Evolutionary conservation across 2,113 vertebrate genomes (phyloP).

Genomic region (Seriola dumerili): DNA sequence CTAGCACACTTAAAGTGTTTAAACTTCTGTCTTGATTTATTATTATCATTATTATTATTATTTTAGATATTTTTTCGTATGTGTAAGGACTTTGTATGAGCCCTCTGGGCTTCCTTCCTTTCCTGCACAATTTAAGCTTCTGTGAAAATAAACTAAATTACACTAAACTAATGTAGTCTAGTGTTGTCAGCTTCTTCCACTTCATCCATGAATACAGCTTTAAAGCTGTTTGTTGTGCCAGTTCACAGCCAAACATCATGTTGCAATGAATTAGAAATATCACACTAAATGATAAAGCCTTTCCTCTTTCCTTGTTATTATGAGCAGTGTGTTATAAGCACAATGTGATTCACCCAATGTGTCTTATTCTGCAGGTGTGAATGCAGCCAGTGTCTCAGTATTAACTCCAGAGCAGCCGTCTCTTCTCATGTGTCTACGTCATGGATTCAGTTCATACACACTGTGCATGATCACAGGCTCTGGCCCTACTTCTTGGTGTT

Average conservation of each 20-base stretch:
- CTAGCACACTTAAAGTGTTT: no score
- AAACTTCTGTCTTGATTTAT: no score
- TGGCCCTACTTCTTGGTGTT: constrained; percentile 5
- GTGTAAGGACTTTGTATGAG: no score
- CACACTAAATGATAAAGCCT: background rate
- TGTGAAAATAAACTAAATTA: no score
- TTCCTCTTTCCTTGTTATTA: background rate
- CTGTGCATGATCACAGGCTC: background rate
- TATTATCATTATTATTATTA: no score
- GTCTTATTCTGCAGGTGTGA: background rate
- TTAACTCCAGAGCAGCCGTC: background rate
- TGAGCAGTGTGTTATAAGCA: background rate
- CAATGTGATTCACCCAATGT: background rate
- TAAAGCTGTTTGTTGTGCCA: background rate
- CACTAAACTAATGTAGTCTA: no score
- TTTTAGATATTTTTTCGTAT: no score
- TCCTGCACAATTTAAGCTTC: no score
- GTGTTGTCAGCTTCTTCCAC: no score
- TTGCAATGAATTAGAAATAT: background rate
- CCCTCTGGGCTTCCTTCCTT: no score
- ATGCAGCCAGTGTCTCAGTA: background rate
- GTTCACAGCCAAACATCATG: background rate
- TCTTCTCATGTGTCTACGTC: background rate
- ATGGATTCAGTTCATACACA: background rate
- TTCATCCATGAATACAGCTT: background rate